Conservation (phyloP, 2,113 vertebrate species). For the Pseudolaguvia tuberculata region DNA sequence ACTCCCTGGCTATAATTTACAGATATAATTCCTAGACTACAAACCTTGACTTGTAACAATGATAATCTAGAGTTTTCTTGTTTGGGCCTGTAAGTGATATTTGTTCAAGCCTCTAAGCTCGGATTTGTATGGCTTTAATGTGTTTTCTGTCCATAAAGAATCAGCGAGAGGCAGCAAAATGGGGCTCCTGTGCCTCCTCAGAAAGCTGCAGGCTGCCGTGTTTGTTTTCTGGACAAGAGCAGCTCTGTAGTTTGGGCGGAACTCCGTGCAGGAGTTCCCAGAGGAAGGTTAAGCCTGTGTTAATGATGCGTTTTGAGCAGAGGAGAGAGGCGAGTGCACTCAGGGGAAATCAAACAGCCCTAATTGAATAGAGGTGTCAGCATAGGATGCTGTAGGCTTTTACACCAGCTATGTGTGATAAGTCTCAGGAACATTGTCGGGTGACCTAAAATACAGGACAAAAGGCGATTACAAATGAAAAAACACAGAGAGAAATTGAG, state of each 20-base stretch:
- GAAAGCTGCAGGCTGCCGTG: slow-evolving; percentile 18
- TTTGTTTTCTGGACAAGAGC: slow-evolving; percentile 29
- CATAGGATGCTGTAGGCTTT: slow-evolving; percentile 56
- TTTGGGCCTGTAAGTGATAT: slow-evolving; percentile 5
- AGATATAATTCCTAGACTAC: background rate
- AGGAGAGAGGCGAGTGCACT: slow-evolving; percentile 51
- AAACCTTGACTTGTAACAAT: background rate
- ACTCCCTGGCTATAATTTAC: background rate
- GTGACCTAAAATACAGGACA: slow-evolving; percentile 12
- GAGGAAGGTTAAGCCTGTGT: slow-evolving; percentile 52
- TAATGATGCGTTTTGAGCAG: slow-evolving; percentile 69
- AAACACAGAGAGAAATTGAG: background rate
- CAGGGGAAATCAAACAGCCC: slow-evolving; percentile 67
- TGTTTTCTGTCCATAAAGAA: slow-evolving; percentile 16
- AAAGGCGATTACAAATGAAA: background rate
- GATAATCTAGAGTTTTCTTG: background rate
- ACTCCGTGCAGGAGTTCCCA: slow-evolving; percentile 15
- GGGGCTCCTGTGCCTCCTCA: slow-evolving; percentile 26
- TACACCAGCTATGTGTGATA: slow-evolving; percentile 12
- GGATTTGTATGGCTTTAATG: slow-evolving; percentile 9
- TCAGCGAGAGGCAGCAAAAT: background rate
- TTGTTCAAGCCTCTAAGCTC: slow-evolving; percentile 1
- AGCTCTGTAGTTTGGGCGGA: slow-evolving; percentile 19
- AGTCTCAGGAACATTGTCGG: background rate
- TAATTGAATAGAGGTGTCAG: slow-evolving; percentile 68